These are phyloP conservation scores for Tetramorium bicarinatum DNA, from an alignment of 2,888 invertebrate genomes.

Conservation along the genomic window DNA sequence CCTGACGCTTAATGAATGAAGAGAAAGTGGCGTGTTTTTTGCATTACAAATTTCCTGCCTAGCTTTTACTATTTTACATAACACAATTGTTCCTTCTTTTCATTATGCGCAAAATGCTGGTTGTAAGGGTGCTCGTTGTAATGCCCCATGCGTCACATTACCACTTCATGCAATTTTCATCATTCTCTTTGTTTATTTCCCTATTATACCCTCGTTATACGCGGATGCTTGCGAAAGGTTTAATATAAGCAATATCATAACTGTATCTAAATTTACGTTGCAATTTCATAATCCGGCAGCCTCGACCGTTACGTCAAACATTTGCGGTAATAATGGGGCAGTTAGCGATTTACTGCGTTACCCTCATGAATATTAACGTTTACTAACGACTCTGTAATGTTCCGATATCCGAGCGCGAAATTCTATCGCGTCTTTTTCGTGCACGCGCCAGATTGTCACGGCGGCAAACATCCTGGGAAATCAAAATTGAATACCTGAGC, in stretches of 20 bases:
- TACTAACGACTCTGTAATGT: conserved; percentile 11
- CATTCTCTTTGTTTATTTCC: neutral
- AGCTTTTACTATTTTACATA: conserved; percentile 47
- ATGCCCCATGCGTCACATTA: neutral
- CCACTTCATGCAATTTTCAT: neutral
- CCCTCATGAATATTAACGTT: conserved; percentile 45
- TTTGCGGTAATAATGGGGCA: conserved; percentile 28
- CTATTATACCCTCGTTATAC: conserved; percentile 1
- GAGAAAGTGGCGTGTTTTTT: conserved; percentile 41
- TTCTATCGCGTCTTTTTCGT: conserved; percentile 13
- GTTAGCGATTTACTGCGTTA: conserved; percentile 24
- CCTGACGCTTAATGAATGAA: conserved; percentile 41
- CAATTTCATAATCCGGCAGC: conserved; percentile 32
- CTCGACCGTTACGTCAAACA: conserved; percentile 28
- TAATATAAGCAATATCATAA: conserved; percentile 17
- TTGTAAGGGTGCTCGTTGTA: neutral
- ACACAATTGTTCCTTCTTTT: conserved; percentile 8
- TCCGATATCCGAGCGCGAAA: conserved; percentile 3
- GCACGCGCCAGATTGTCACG: neutral
- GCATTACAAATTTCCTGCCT: conserved; percentile 31
- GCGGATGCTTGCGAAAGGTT: neutral
- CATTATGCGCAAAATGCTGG: neutral
- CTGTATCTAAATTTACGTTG: conserved; percentile 17
- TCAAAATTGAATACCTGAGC: neutral
- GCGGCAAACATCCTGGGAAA: neutral